Evolutionary conservation across 2,888 invertebrate species (phyloP), one percentile per base, ranked within the genome.

Genomic region (Watsonalla cultraria): DNA sequence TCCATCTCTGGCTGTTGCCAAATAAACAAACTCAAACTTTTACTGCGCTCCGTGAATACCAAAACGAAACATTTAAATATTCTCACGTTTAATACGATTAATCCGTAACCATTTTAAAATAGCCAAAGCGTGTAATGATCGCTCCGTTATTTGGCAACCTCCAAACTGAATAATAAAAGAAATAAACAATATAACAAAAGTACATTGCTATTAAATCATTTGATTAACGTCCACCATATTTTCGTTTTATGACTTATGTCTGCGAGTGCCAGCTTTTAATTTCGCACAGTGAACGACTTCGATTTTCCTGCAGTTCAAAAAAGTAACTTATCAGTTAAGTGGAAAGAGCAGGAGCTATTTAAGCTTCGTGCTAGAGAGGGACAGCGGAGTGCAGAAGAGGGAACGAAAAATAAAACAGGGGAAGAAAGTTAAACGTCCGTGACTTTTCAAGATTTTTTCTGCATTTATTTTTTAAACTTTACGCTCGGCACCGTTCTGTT

Each of bases 391-490:
- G 80, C 75, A 78, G 76, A 78, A 82, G 80, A 87, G 88, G 90
- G 88, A 87, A 82, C 75, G 80, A 79, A 88, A 84, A 90, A 90
- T 90, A 90, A 90, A 90, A 89, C 86, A 81, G 90, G 90, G 90
- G 90, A 88, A 84, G 83, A 88, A 90, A 91, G 90, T 90, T 91
- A 91, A 91, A 90, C 90, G 88, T 86, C 91, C 90, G 90, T 91
- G 91, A 91, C 91, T 90, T 90, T 90, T 87, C 84, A 90, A 90
- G 88, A 86, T 88, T 90, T 89, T 86, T 89, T 86, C 76, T 80
- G 76, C 83, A 84, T 88, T 88, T 86, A 84, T 89, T 87, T 90
- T 90, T 89, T 85, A 86, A 89, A 88, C 70, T 88, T 89, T 86
- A 85, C 82, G 81, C 76, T 76, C 70, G 68, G 68, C 70, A 74